Percentiles rank a stretch among this genome's conserved stretches.
phyloP scores from a whole-genome alignment of 2,797 vertebrate species.

The Melopsittacus undulatus region DNA sequence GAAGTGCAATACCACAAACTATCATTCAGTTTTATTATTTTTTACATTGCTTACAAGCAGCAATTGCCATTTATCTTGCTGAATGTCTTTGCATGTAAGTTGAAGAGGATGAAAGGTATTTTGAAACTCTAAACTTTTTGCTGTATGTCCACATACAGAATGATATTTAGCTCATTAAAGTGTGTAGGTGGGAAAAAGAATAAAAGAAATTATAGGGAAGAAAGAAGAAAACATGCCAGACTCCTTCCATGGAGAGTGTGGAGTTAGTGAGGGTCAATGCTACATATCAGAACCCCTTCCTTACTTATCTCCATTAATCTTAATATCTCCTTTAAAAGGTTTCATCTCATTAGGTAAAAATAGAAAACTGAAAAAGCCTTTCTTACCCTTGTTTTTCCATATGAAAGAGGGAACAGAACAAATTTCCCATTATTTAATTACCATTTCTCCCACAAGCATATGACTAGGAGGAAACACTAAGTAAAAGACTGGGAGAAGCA shows the following conservation, averaged over 20 bases:
- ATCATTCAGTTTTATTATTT: not conserved
- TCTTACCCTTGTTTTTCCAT: not conserved
- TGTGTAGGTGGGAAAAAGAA: not conserved
- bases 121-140: not conserved
- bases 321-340: not conserved
- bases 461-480: not conserved
- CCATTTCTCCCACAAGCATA: not conserved
- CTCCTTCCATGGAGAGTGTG: not conserved
- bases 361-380: not conserved
- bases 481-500: not conserved
- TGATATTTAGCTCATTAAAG: not conserved
- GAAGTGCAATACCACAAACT: not conserved
- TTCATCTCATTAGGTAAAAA: not conserved
- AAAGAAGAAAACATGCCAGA: not conserved
- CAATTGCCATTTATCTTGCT: not conserved
- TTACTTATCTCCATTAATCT: not conserved
- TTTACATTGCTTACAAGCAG: not conserved
- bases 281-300: not conserved
- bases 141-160: not conserved
- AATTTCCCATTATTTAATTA: not conserved
- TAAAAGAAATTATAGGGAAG: not conserved
- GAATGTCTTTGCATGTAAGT: not conserved
- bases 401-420: not conserved
- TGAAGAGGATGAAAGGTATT: not conserved
- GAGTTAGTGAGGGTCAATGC: not conserved